These are phyloP conservation scores for Nymphalis io DNA, from an alignment of 1,140 invertebrate species.

Conservation along the genomic window DNA sequence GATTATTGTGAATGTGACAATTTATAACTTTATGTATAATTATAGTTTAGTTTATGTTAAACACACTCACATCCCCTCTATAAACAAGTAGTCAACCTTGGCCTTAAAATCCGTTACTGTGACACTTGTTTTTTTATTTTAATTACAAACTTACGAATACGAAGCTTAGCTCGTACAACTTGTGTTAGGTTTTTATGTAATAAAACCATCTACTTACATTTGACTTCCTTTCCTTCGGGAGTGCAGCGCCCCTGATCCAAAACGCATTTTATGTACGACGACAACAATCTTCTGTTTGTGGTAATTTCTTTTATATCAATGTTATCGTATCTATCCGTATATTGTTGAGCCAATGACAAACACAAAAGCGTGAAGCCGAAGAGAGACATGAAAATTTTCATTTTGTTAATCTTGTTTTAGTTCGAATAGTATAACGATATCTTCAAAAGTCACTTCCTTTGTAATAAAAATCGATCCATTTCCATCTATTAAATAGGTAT, in stretches of 20 bases:
- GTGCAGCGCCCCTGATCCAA: conserved; percentile 85
- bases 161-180: no score
- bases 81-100: no score
- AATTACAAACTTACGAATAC: no score
- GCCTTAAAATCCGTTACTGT: no score
- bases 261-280: conserved; percentile 85
- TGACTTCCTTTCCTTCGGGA: conserved; percentile 79
- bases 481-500: background rate
- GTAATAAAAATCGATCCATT: background rate
- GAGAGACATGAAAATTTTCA: conserved; percentile 7
- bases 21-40: no score
- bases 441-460: background rate
- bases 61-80: no score
- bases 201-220: background rate
- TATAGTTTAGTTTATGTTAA: no score
- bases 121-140: no score
- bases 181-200: conserved; percentile 65
- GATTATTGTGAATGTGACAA: no score
- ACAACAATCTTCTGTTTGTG: conserved; percentile 84
- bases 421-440: background rate
- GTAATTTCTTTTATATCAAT: conserved; percentile 86
- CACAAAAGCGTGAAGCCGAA: conserved; percentile 10
- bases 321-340: conserved; percentile 88
- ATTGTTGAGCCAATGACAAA: conserved; percentile 57
- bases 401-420: background rate